Conservation (phyloP, 2,888 invertebrate species). For the Yponomeuta malinellus region DNA sequence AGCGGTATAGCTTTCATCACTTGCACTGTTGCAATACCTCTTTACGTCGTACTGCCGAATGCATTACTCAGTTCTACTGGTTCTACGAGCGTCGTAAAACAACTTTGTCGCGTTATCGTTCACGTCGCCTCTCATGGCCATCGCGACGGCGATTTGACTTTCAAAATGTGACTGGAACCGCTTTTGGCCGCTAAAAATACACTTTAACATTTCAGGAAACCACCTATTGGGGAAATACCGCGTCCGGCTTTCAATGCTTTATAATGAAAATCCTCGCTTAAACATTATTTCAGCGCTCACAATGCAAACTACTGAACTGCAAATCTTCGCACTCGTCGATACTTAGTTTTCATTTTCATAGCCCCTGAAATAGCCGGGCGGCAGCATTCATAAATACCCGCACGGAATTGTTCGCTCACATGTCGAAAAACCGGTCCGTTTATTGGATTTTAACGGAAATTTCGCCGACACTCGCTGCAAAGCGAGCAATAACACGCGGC, state of each 20-base stretch:
- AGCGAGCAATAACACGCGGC: conserved; percentile 38
- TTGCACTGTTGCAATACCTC: background rate
- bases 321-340: background rate
- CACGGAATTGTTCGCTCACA: conserved; percentile 34
- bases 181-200: background rate
- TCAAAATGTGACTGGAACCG: background rate
- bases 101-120: background rate
- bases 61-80: background rate
- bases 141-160: background rate
- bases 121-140: background rate
- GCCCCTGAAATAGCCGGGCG: conserved; percentile 17
- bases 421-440: conserved; percentile 37
- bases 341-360: conserved; percentile 5
- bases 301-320: background rate
- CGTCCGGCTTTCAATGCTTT: background rate
- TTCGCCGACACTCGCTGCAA: conserved; percentile 44
- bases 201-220: background rate
- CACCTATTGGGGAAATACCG: background rate
- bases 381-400: conserved; percentile 20
- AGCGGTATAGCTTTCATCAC: background rate
- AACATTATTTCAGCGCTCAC: background rate
- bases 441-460: conserved; percentile 71
- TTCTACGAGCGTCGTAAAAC: background rate
- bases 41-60: background rate
- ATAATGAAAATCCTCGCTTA: background rate